Percentiles rank a stretch among this genome's conserved stretches.
phyloP scores from a whole-genome alignment of 1,140 invertebrate genomes.

The Archivesica marissinica region DNA sequence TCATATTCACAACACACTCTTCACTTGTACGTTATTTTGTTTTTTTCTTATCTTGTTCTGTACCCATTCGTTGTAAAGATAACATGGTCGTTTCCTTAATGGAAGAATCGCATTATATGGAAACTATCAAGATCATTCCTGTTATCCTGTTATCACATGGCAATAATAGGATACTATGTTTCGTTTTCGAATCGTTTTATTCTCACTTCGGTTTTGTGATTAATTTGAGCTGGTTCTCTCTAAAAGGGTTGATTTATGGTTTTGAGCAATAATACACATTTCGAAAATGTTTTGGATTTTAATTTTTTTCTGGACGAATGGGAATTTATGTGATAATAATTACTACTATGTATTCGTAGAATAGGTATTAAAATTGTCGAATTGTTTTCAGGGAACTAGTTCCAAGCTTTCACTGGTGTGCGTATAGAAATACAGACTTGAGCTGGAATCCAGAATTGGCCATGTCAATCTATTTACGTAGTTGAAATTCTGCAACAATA shows the following conservation, averaged over 20 bases:
- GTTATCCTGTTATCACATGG: background rate
- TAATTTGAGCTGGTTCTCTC: background rate
- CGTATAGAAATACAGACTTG: too few relatives aligned
- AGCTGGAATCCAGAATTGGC: too few relatives aligned
- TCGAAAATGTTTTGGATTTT: background rate
- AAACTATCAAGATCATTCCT: background rate
- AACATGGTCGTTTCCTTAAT: slow-evolving; percentile 12
- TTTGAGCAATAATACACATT: background rate
- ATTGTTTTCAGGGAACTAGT: too few relatives aligned
- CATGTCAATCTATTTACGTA: too few relatives aligned
- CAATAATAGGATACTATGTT: background rate
- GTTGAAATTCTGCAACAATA: too few relatives aligned
- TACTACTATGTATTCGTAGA: background rate
- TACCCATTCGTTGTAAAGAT: background rate
- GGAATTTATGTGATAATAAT: background rate
- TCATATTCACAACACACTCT: background rate
- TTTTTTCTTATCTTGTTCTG: background rate
- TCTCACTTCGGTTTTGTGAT: slow-evolving; percentile 4
- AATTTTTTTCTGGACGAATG: background rate
- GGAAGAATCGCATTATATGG: slow-evolving; percentile 1
- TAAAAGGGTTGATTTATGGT: background rate
- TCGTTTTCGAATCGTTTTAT: background rate
- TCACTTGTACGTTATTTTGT: background rate
- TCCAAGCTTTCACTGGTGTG: too few relatives aligned
- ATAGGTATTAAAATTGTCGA: background rate